These are phyloP conservation scores for Probosciger aterrimus DNA, from an alignment of 2,113 vertebrate species.

Conservation along the genomic window DNA sequence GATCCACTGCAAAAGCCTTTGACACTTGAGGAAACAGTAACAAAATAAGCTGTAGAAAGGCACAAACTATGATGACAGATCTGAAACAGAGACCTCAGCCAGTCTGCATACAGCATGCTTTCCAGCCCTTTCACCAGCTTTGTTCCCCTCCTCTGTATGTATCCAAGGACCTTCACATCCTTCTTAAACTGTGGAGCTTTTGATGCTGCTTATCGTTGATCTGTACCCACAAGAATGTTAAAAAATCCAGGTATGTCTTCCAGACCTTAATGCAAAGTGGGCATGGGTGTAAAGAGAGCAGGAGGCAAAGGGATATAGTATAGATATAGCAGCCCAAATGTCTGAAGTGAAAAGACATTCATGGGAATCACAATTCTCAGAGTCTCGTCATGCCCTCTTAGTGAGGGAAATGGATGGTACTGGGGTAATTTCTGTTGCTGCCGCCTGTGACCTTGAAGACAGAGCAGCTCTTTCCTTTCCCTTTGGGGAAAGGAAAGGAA, in stretches of 20 bases:
- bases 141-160: neutral
- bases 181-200: neutral
- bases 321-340: neutral
- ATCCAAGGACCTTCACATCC: neutral
- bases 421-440: neutral
- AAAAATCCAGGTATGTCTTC: neutral
- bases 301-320: neutral
- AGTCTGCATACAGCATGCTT: neutral
- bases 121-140: neutral
- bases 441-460: neutral
- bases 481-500: neutral
- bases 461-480: neutral
- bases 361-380: neutral
- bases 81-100: neutral
- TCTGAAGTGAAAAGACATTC: neutral
- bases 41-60: neutral
- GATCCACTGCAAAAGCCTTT: neutral
- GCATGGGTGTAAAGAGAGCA: neutral
- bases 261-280: neutral
- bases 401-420: neutral
- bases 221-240: neutral
- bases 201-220: neutral
- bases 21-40: neutral
- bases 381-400: neutral
- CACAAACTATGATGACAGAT: neutral